Conservation (phyloP, 53 echinoderm and acorn worm genomes). For the Antedon mediterranea region DNA sequence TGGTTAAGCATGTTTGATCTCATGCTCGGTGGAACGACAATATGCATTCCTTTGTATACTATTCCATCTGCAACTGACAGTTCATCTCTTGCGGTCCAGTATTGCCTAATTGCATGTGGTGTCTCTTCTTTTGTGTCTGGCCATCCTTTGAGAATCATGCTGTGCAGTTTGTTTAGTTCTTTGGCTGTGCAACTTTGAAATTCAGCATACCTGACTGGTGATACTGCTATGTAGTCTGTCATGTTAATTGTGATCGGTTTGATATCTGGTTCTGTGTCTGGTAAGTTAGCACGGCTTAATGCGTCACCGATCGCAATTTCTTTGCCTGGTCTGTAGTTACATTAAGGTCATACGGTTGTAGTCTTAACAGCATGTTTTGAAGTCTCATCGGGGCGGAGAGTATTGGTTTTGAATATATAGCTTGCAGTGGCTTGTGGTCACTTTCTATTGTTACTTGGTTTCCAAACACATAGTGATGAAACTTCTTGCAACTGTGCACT, state of each 20-base stretch:
- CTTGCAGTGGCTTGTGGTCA: conserved; percentile 39
- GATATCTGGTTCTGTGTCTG: conserved; percentile 18
- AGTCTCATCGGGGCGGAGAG: conserved; percentile 31
- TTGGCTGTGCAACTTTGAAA: conserved; percentile 23
- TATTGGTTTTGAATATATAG: conserved; percentile 30
- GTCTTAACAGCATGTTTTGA: conserved; percentile 28
- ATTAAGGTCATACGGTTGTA: conserved; percentile 31
- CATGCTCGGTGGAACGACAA: conserved; percentile 42
- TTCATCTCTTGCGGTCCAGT: conserved; percentile 40
- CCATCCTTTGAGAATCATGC: conserved; percentile 40
- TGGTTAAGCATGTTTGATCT: conserved; percentile 20
- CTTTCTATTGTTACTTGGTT: conserved; percentile 13
- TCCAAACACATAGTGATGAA: conserved; percentile 38
- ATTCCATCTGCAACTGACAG: conserved; percentile 33
- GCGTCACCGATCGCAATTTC: conserved; percentile 23
- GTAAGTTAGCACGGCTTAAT: too few relatives aligned
- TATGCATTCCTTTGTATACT: conserved; percentile 46
- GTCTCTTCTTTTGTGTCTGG: conserved; percentile 37
- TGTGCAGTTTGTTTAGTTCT: conserved; percentile 34
- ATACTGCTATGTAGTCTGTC: conserved; percentile 28
- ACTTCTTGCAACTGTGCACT: conserved; percentile 32
- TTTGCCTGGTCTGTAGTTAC: conserved; percentile 21
- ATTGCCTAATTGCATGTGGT: conserved; percentile 26
- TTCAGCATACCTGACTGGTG: conserved; percentile 5
- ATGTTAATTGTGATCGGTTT: conserved; percentile 35